Conservation (phyloP, 1,140 invertebrate species). For the Holotrichia oblita region DNA sequence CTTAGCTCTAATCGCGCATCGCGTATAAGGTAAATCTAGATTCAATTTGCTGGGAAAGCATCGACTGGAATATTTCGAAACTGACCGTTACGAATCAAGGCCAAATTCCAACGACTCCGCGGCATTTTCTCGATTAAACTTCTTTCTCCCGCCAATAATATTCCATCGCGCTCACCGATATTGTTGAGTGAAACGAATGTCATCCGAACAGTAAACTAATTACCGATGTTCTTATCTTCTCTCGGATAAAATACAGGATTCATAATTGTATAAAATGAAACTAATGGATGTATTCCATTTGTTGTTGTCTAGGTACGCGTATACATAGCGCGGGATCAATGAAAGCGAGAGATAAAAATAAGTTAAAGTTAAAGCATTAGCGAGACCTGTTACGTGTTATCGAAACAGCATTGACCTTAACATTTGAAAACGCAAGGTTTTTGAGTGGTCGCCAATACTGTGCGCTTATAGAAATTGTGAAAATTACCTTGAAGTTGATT, state of each 20-base stretch:
- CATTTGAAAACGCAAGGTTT: background rate
- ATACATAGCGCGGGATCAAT: background rate
- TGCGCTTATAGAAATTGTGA: background rate
- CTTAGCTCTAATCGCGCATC: background rate
- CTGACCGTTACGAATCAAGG: constrained; percentile 11
- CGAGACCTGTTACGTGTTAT: constrained; percentile 4
- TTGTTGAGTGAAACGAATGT: background rate
- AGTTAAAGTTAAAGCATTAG: background rate
- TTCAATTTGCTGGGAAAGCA: background rate
- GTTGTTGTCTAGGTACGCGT: background rate
- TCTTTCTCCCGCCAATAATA: constrained; percentile 3
- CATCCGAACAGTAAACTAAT: background rate
- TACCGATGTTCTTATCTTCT: constrained; percentile 4
- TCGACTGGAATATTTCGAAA: background rate
- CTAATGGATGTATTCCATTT: background rate
- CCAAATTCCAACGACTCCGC: background rate
- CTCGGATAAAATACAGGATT: background rate
- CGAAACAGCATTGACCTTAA: constrained; percentile 14
- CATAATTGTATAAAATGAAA: background rate
- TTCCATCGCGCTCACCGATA: background rate
- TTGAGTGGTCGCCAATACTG: background rate
- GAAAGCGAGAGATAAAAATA: background rate
- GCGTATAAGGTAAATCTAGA: background rate
- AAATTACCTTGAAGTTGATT: background rate
- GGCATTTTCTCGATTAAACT: background rate